Evolutionary conservation across 2,113 vertebrate genomes (phyloP), one percentile per base, ranked within the genome.

Genomic region (Silurus glanis): DNA sequence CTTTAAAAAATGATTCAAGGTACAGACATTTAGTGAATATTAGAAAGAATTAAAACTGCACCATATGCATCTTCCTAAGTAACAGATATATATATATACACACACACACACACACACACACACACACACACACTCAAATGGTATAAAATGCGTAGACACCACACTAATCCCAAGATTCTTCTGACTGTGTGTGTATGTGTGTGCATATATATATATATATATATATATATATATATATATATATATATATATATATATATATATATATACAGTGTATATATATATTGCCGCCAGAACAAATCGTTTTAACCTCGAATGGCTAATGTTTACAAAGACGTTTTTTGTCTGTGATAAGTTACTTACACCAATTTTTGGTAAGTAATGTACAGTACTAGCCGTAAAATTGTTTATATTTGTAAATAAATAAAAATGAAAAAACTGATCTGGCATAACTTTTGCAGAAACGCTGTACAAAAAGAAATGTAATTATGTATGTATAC

Each of bases 331-430:
- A 91, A 85, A n/a, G 82, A 51, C 55, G 37, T 37, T 37, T 37
- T 87, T 87, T 86, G 13, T 88, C 83, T 86, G 55, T 88, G 87
- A 88, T 92, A 90, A 88, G 83, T 75, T 80, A 71, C 89, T 84
- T 85, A 78, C 86, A 88, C 84, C 86, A 79, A 21, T 83, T 87
- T 83, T 90, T 89, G 76, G 84, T 88, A 76, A 89, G 78, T 87
- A 80, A 90, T 93, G 91, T 93, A 93, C 90, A 93, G 89, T 86
- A 88, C 88, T 90, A 87, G 90, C 88, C 91, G 88, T 92, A 87
- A 90, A 84, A 88, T 87, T 89, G 89, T 51, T 93, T 91, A 92
- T 93, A 88, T 86, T 74, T 94, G 87, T 92, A 90, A 89, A 93
- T 91, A 85, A 90, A 86, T 10, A 88, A 87, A 69, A 83, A 89